Evolutionary conservation across 2,888 invertebrate species (phyloP).

Genomic region (Diaprepes abbreviatus): DNA sequence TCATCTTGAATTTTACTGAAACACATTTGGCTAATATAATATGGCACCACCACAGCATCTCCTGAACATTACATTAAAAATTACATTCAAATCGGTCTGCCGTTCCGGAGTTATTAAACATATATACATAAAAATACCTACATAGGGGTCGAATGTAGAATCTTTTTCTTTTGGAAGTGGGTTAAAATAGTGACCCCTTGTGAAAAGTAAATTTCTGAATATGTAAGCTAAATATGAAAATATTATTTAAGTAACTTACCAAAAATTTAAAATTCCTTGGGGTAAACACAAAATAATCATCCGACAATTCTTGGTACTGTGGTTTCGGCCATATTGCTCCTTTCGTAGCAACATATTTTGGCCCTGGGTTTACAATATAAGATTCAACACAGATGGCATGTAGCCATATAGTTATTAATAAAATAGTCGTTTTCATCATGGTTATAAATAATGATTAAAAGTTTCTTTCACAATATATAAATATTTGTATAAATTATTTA

Average conservation of each 20-base stretch:
- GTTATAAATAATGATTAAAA: background rate
- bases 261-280: conserved; percentile 69
- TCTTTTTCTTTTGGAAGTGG: too few relatives aligned
- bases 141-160: too few relatives aligned
- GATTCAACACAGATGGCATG: background rate
- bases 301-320: conserved; percentile 67
- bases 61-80: too few relatives aligned
- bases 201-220: too few relatives aligned
- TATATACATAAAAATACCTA: too few relatives aligned
- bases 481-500: background rate
- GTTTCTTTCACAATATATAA: background rate
- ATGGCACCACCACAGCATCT: too few relatives aligned
- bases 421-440: background rate
- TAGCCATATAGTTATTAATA: background rate
- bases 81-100: too few relatives aligned
- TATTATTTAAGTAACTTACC: conserved; percentile 66
- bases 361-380: conserved; percentile 65
- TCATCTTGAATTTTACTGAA: too few relatives aligned
- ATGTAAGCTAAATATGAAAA: too few relatives aligned
- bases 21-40: too few relatives aligned
- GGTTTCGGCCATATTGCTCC: conserved; percentile 81
- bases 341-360: conserved; percentile 71
- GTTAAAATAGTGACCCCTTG: too few relatives aligned
- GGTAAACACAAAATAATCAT: conserved; percentile 67
- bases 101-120: too few relatives aligned